phyloP scores from a whole-genome alignment of 2,888 invertebrate species.

The Apamea crenata region DNA sequence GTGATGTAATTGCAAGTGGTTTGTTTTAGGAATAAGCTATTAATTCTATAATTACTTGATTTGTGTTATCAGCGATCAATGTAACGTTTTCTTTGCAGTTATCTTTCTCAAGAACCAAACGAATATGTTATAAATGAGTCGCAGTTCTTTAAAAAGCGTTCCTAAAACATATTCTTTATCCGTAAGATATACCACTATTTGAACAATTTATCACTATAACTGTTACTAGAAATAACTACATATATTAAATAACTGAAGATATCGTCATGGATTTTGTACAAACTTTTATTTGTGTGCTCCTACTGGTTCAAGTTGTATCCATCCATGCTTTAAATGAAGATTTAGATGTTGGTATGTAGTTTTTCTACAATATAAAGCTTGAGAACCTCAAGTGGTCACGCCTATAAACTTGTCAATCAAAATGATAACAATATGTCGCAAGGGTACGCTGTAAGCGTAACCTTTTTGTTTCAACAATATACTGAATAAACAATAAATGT shows the following conservation, averaged over 20 bases:
- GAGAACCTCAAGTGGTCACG: neutral
- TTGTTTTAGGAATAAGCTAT: neutral
- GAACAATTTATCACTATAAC: neutral
- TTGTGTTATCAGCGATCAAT: neutral
- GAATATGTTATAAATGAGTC: neutral
- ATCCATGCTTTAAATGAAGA: neutral
- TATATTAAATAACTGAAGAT: neutral
- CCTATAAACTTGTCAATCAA: conserved; percentile 46
- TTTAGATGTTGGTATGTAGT: conserved; percentile 23
- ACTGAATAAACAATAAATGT: conserved; percentile 53
- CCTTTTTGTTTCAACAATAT: neutral
- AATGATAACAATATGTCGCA: conserved; percentile 37
- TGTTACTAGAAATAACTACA: neutral
- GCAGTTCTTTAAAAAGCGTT: neutral
- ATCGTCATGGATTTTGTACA: neutral
- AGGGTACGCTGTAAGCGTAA: neutral
- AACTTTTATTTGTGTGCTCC: neutral
- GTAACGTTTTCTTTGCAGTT: no score
- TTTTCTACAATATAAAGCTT: neutral
- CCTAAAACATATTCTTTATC: neutral
- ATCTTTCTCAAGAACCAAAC: no score
- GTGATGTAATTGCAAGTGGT: neutral
- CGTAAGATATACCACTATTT: neutral
- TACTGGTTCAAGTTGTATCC: neutral
- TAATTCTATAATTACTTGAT: neutral